Base-by-base conservation (phyloP, 1,140 invertebrate species). In the Alviniconcha marisindica region DNA sequence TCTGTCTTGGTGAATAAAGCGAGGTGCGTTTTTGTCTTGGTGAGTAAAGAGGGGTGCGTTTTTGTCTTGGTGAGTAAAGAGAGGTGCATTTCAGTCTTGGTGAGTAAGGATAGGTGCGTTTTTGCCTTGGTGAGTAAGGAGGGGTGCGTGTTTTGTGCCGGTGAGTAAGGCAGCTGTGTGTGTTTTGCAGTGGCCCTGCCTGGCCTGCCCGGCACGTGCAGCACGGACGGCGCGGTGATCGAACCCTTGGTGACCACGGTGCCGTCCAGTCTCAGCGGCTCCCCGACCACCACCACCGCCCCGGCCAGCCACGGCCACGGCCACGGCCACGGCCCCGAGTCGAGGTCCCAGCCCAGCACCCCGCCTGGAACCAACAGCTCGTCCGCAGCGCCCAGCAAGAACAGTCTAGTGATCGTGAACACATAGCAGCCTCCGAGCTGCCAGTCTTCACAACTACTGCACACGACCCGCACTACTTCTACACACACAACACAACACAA, bases 201-300 rank as follows among this genome's bases (percentile, higher is more conserved):
- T 31, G 33, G 40, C n/a, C 56, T 76, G 60, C n/a, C 48, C 40
- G 74, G 33, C n/a, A 77, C 33, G 24, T 48, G 21, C 31, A 38
- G 77, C 40, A 71, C 83, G 78, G 86, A 85, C 77, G 86, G 86
- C 12, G 86, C 86, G 28, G 86, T 87, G 77, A 85, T 87, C 71
- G 86, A 87, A 81, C 83, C 86, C 24, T 51, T 85, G 31, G 83
- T 87, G n/a, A 87, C 86, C 40, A 83, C 82, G 33, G 56, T 86
- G 14, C 85, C 85, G 12, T 77, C 83, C 28, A 66, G 77, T 54
- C 80, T 83, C 78, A 36, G 77, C 66, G 77, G 81, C 81, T 81
- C 85, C 33, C 78, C 78, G 10, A 79, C 81, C 18, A 71, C 83
- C n/a, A 60, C 83, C 31, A 33, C 63, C 51, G 44, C 69, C 60